Evolutionary conservation across 2,797 vertebrate genomes (phyloP).

Genomic region (Eulemur coronatus): DNA sequence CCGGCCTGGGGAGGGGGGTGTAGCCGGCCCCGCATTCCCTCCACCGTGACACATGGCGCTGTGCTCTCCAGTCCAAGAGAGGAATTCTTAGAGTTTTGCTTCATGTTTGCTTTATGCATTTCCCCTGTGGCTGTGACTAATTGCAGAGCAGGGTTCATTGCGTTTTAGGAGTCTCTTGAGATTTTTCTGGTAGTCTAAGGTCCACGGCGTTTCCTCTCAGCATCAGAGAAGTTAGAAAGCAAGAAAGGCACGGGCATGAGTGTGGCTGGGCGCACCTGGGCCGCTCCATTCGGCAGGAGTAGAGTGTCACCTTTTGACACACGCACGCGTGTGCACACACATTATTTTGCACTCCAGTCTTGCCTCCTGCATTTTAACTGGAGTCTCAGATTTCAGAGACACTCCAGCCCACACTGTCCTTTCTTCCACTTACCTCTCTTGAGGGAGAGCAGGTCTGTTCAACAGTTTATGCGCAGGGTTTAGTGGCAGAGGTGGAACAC

Average conservation of each 20-base stretch:
- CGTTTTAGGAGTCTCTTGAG: background rate
- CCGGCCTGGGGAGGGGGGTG: no score
- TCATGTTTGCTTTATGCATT: background rate
- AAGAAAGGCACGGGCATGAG: background rate
- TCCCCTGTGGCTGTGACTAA: conserved; percentile 8
- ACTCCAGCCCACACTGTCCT: background rate
- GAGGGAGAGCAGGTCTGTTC: background rate
- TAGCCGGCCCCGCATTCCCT: rapidly evolving
- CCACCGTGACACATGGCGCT: background rate
- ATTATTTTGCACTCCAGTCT: background rate
- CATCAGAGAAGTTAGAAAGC: background rate
- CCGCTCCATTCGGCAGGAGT: background rate
- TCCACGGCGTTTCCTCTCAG: conserved; percentile 51
- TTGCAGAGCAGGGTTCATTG: background rate
- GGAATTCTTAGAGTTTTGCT: background rate
- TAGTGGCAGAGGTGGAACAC: background rate
- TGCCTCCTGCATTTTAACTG: rapidly evolving
- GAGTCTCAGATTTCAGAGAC: background rate
- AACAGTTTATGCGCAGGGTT: background rate
- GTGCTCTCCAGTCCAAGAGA: background rate
- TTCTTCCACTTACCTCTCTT: rapidly evolving
- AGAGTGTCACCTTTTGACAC: background rate
- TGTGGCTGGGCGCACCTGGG: background rate
- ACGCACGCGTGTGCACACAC: rapidly evolving
- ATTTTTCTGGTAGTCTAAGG: conserved; percentile 52